These are phyloP conservation scores for Gymnoscelis rufifasciata DNA, from an alignment of 2,888 invertebrate genomes.

Conservation along the genomic window DNA sequence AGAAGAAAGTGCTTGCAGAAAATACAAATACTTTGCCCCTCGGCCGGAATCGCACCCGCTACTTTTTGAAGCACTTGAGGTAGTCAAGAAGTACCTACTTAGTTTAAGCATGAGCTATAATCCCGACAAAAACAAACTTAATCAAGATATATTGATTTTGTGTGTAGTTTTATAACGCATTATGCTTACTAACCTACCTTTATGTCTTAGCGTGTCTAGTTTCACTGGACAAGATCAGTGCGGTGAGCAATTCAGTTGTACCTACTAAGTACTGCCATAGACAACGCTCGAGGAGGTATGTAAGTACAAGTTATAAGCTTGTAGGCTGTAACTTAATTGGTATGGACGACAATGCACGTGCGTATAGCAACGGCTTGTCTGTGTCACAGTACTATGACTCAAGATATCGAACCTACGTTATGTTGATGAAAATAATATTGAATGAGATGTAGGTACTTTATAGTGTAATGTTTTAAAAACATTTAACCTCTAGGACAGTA, in stretches of 20 bases:
- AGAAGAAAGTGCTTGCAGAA: no score
- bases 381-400: slow-evolving; percentile 34
- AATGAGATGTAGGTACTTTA: no score
- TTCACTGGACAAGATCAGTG: slow-evolving; percentile 11
- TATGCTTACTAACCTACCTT: not conserved
- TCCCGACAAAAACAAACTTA: no score
- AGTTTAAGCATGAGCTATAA: no score
- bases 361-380: slow-evolving; percentile 22
- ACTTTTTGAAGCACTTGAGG: no score
- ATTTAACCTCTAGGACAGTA: no score
- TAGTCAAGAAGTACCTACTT: no score
- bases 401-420: slow-evolving; percentile 29
- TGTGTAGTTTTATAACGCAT: not conserved
- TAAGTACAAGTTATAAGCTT: not conserved
- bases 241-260: slow-evolving; percentile 8
- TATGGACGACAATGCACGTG: slow-evolving; percentile 56
- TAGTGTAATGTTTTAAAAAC: no score
- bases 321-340: slow-evolving; percentile 36
- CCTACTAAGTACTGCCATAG: not conserved
- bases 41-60: no score
- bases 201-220: slow-evolving; percentile 17
- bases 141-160: no score
- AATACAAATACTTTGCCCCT: no score
- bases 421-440: slow-evolving; percentile 25
- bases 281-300: no score